A percentile compares a stretch with the other conserved stretches of the same genome.
These are phyloP conservation scores for Panzeria rudis DNA, from an alignment of 2,888 invertebrate species.

Conservation along the genomic window DNA sequence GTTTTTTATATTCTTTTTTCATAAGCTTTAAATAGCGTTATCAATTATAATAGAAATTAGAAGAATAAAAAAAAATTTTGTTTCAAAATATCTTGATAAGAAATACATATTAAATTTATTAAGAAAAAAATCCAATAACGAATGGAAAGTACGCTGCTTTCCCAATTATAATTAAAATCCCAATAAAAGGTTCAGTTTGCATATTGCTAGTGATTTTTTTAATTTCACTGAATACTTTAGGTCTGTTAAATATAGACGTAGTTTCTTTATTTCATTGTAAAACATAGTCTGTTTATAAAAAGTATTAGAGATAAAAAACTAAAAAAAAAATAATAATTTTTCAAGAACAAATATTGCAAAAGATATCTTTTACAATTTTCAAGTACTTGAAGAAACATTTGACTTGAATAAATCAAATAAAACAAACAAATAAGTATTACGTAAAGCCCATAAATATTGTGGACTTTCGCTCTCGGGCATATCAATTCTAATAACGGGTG, in stretches of 20 bases:
- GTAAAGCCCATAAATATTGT: background rate
- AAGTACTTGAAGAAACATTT: background rate
- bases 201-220: background rate
- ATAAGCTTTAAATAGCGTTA: slow-evolving; percentile 48
- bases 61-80: slow-evolving; percentile 30
- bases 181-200: background rate
- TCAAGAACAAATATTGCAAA: background rate
- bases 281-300: background rate
- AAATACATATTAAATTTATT: slow-evolving; percentile 24
- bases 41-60: slow-evolving; percentile 47
- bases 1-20: background rate
- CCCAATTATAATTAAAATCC: slow-evolving; percentile 1
- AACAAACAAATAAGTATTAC: background rate
- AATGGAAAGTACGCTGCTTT: background rate
- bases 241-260: background rate
- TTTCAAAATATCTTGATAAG: slow-evolving; percentile 71
- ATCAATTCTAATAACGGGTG: background rate
- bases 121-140: slow-evolving; percentile 23
- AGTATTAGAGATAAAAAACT: background rate
- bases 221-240: background rate
- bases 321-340: background rate
- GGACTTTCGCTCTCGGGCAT: background rate
- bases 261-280: background rate
- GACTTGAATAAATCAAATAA: background rate
- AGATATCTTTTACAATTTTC: slow-evolving; percentile 13